phyloP scores from a whole-genome alignment of 2,113 vertebrate species.

The Rynchops niger region DNA sequence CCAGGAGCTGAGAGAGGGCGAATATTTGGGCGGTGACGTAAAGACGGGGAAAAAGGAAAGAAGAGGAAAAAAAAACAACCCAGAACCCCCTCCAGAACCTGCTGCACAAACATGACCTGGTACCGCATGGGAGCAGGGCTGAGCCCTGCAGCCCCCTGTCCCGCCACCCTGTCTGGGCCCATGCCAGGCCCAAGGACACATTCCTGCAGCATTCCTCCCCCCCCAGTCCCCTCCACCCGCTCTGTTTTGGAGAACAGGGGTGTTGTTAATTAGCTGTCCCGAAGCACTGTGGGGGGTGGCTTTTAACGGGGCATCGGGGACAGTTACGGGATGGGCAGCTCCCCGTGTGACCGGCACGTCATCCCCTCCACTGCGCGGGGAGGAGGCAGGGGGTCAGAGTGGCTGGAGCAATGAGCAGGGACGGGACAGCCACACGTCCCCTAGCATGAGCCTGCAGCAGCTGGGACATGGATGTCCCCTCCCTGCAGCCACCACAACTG shows the following conservation, averaged over 20 bases:
- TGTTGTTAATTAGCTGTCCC: neutral
- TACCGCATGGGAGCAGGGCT: neutral
- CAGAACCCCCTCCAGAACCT: neutral
- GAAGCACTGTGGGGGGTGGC: neutral
- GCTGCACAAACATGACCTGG: neutral
- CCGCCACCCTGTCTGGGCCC: neutral
- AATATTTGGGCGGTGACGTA: conserved; percentile 43
- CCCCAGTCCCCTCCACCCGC: fast-evolving
- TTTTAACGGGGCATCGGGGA: neutral
- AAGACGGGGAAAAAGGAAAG: conserved; percentile 52
- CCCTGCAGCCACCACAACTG: neutral
- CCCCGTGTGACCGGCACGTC: neutral
- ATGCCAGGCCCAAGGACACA: neutral
- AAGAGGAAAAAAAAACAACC: neutral
- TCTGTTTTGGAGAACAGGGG: neutral
- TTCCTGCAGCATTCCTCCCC: neutral
- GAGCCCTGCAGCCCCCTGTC: neutral
- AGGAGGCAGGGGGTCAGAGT: neutral
- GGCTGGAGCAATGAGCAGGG: neutral
- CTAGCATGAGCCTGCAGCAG: neutral
- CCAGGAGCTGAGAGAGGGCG: neutral
- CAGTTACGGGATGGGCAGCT: neutral
- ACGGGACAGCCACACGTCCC: neutral
- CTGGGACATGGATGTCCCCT: neutral
- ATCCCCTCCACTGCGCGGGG: fast-evolving